Conservation (phyloP, 2,113 vertebrate species). For the Hystrix cristata region DNA sequence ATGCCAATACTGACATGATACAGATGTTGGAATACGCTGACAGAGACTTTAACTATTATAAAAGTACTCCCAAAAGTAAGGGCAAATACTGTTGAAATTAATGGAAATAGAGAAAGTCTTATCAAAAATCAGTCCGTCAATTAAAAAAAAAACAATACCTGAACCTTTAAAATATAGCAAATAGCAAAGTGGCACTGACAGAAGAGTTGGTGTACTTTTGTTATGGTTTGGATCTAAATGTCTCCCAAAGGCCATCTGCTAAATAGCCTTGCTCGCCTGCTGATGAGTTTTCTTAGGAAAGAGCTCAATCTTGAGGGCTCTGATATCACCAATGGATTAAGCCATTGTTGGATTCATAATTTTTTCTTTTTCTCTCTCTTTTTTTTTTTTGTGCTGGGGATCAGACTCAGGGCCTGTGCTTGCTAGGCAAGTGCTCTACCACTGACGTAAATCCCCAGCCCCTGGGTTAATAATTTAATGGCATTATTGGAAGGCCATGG, state of each 20-base stretch:
- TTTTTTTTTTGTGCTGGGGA: too few relatives aligned
- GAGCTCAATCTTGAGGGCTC: background rate
- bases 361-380: too few relatives aligned
- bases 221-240: background rate
- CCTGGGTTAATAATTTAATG: background rate
- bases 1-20: background rate
- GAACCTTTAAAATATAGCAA: background rate
- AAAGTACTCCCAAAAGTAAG: background rate
- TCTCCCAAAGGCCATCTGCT: background rate
- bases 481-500: background rate
- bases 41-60: background rate
- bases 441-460: too few relatives aligned
- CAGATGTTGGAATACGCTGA: conserved; percentile 12
- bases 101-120: conserved; percentile 19
- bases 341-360: background rate
- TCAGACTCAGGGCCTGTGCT: too few relatives aligned
- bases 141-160: conserved; percentile 5
- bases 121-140: background rate
- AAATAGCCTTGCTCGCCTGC: background rate
- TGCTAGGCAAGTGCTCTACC: too few relatives aligned
- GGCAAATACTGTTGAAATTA: background rate
- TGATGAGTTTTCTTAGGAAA: background rate
- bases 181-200: background rate
- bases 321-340: background rate
- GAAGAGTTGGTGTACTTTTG: background rate